These are phyloP conservation scores for Stigmatopora nigra DNA, from an alignment of 2,113 vertebrate species.

Conservation along the genomic window DNA sequence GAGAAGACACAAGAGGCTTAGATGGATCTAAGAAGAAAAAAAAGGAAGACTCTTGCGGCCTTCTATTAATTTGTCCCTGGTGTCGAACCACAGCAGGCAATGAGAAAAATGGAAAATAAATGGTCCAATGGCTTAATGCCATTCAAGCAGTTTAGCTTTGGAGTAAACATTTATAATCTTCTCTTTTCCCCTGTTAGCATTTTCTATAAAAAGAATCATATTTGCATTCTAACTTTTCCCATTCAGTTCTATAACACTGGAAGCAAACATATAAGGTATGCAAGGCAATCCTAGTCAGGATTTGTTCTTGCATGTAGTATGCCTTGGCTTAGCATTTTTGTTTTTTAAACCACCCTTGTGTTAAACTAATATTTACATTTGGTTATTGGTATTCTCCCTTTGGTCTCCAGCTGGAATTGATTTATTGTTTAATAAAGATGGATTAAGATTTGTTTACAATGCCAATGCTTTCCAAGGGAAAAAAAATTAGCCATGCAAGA, in stretches of 20 bases:
- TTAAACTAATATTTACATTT: conserved; percentile 20
- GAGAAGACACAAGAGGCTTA: conserved; percentile 23
- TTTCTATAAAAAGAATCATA: conserved; percentile 24
- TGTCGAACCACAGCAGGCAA: conserved; percentile 17
- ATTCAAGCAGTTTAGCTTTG: conserved; percentile 29
- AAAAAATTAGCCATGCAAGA: background rate
- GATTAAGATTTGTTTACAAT: background rate
- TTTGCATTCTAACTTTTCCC: background rate
- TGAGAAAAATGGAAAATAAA: conserved; percentile 17
- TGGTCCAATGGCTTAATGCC: conserved; percentile 24
- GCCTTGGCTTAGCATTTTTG: conserved; percentile 3
- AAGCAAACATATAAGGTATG: background rate
- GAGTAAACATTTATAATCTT: conserved; percentile 33
- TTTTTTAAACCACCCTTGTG: conserved; percentile 10
- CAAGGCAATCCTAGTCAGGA: background rate
- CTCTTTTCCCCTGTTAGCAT: conserved; percentile 4
- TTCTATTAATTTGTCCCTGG: conserved; percentile 43
- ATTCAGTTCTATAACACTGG: background rate
- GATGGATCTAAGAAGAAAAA: conserved; percentile 15
- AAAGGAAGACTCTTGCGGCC: conserved; percentile 36
- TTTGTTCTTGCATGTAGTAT: background rate
- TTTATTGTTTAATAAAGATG: background rate
- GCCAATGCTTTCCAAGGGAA: background rate
- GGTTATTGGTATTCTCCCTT: background rate
- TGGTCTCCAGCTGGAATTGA: background rate